Evolutionary conservation across 2,888 invertebrate genomes (phyloP), one percentile per base, ranked within the genome.

Genomic region (Euphydryas editha): DNA sequence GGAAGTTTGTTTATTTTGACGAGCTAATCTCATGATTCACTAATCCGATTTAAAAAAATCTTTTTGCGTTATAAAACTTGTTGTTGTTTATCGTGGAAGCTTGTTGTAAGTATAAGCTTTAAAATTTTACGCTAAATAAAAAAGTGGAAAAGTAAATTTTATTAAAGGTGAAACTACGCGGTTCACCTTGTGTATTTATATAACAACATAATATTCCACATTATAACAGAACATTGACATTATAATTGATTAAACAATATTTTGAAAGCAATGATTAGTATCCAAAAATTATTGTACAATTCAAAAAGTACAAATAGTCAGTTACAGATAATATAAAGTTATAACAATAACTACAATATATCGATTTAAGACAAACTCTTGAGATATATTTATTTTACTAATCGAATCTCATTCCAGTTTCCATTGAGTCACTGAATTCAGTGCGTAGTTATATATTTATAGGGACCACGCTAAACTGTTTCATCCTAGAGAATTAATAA

Each of bases 401-500:
- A 67, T 61, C 36, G 57, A 61, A 44, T 36, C 46, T 58, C 39
- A 55, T 47, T 67, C 47, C 42, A 63, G 42, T 55, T 54, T 63
- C 56, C 56, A 63, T 60, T 59, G 42, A 57, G 60, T 58, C 63
- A 47, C 21, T 20, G 56, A 39, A 49, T 42, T 49, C 57, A 57
- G 47, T 18, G 17, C 42, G 39, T 51, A 49, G 57, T 61, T 62
- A 17, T 15, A 36, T 65, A 65, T 63, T 63, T 61, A 63, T 61
- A 58, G 20, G 11, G 51, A 37, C 49, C 21, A 68, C 68, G 67
- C 62, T 62, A 57, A 46, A 51, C 54, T 65, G 68, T 63, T 65
- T 70, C 60, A 67, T 65, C 63, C 68, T 69, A 70, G 69, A 62
- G 47, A 62, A 58, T 72, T 73, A 72, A 73, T 75, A 75, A 74